Evolutionary conservation across 2,888 invertebrate species (phyloP).

Genomic region (Rhopalosiphum nymphaeae): DNA sequence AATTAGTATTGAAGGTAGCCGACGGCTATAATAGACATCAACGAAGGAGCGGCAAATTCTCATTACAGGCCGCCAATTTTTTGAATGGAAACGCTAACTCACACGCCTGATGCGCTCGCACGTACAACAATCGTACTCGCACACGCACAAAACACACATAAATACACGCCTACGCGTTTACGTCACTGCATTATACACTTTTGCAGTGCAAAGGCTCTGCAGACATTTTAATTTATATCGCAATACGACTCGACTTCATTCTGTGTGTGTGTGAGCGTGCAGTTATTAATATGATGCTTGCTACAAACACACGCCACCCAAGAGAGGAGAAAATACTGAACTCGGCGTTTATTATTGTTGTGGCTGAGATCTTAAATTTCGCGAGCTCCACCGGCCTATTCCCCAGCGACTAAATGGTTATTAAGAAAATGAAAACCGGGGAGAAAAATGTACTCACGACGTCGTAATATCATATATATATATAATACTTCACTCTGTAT

Average conservation of each 20-base stretch:
- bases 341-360: conserved; percentile 55
- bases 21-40: not conserved
- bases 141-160: not conserved
- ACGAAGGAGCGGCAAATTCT: conserved; percentile 9
- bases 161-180: not conserved
- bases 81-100: not conserved
- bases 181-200: not conserved
- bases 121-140: not conserved
- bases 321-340: conserved; percentile 21
- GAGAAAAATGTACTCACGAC: conserved; percentile 33
- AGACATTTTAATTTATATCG: conserved; percentile 58
- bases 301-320: conserved; percentile 2
- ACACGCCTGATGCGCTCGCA: not conserved
- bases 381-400: not conserved
- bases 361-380: conserved; percentile 45
- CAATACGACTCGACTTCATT: conserved; percentile 33
- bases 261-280: not conserved
- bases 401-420: conserved; percentile 60
- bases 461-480: not conserved
- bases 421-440: conserved; percentile 62
- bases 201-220: not conserved
- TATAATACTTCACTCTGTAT: not conserved
- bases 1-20: not conserved
- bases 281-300: conserved; percentile 53
- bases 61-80: conserved; percentile 29